Conservation (phyloP, 1,140 invertebrate species). For the Penaeus japonicus region DNA sequence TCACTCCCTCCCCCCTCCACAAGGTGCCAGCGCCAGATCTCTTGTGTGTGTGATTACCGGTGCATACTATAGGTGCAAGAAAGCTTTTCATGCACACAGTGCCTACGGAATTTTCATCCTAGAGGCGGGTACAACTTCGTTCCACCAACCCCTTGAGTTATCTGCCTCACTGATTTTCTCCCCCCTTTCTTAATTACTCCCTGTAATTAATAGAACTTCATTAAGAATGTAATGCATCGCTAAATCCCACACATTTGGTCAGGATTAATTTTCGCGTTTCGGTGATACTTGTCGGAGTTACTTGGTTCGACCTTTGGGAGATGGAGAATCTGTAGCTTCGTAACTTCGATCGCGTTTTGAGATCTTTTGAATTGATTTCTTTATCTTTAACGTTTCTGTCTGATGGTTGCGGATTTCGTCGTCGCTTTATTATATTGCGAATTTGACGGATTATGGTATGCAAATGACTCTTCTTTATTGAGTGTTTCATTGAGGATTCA, state of each 20-base stretch:
- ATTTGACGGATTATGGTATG: no score
- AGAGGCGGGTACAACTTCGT: no score
- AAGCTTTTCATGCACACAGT: no score
- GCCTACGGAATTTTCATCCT: no score
- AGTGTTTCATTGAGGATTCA: not conserved
- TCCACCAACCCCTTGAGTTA: not conserved
- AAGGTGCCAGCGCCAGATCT: no score
- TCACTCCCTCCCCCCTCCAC: not conserved
- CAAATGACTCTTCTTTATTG: not conserved
- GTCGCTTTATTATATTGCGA: no score
- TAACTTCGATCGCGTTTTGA: not conserved
- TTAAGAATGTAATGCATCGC: conserved; percentile 56
- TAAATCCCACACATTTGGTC: conserved; percentile 34
- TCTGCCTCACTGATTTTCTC: conserved; percentile 1
- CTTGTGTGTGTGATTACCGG: no score
- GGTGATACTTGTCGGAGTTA: no score
- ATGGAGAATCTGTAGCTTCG: no score
- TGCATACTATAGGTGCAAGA: no score
- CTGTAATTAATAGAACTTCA: conserved; percentile 53
- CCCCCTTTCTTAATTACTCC: conserved; percentile 51
- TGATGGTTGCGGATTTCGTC: no score
- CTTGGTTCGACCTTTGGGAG: no score
- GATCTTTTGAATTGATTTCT: not conserved
- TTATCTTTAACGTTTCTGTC: not conserved
- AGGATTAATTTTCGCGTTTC: conserved; percentile 38